Base-by-base conservation (phyloP, 2,113 vertebrate genomes). In the Salvelinus fontinalis region DNA sequence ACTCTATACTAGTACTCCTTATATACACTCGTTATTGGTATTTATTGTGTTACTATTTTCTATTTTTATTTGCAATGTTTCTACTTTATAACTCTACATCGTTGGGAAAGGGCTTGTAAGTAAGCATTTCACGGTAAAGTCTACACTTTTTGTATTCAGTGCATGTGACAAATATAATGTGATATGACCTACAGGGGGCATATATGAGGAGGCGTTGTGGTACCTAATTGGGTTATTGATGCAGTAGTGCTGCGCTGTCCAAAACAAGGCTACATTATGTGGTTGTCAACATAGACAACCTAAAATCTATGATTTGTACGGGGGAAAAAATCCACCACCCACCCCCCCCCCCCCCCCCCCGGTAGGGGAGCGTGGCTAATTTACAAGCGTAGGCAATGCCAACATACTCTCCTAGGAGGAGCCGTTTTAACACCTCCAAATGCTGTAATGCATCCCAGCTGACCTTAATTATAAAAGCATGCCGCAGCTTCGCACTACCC, bases 381-480 rank as follows among this genome's bases (percentile, higher is more conserved):
- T 94, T 94, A 93, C 83, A 87, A 93, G 90, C 78, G 65, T 75
- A 85, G 90, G 86, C 89, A 86, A 93, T 93, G 92, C 90, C 93
- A 94, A 87, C 90, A 84, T 91, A 78, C 85, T 93, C 93, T 94
- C 92, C 67, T 82, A 92, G 92, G 92, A 94, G 90, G 88, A 84
- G 86, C 90, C 76, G 83, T 92, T 93, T 93, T 93, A 93, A 94
- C 92, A 93, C 93, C 93, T 94, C 90, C 89, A 91, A 93, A 93
- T 93, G 92, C 89, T 90, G 92, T 93, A 94, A 94, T 93, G 90
- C 89, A 91, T 94, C 93, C 93, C 93, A 92, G 91, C 90, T 94
- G 93, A 94, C 93, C 92, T 93, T 94, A 93, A 93, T 94, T 93
- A 93, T 92, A 93, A 93, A 93, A 93, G 90, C 90, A 93, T 91